Conservation (phyloP, 2,113 vertebrate species). For the Strix uralensis region DNA sequence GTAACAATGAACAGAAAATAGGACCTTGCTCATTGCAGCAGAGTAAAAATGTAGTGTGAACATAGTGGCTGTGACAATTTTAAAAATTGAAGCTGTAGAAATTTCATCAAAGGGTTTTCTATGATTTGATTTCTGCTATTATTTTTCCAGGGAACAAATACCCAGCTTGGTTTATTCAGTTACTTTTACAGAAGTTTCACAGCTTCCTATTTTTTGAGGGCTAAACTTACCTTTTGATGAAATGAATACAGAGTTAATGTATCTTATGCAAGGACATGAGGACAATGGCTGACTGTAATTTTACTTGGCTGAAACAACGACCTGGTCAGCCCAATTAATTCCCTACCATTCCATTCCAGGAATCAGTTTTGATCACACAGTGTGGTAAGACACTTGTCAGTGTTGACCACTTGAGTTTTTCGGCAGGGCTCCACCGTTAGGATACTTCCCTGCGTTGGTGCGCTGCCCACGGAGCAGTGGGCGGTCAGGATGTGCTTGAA, state of each 20-base stretch:
- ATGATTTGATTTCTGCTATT: neutral
- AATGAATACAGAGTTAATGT: no score
- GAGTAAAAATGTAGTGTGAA: neutral
- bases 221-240: neutral
- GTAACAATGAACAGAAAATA: neutral
- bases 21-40: neutral
- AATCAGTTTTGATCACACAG: neutral
- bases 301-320: neutral
- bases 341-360: neutral
- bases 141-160: neutral
- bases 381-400: no score
- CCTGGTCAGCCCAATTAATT: no score
- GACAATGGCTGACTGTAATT: neutral
- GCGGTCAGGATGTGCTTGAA: neutral
- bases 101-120: neutral
- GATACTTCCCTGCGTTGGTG: neutral
- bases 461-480: neutral
- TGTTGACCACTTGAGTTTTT: neutral
- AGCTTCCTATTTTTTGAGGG: neutral
- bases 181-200: neutral
- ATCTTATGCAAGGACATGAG: neutral
- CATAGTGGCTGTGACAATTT: neutral
- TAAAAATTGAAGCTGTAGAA: neutral
- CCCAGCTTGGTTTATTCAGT: neutral
- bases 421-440: neutral